Base-by-base conservation (phyloP, 2,113 vertebrate species). In the Scopus umbretta region DNA sequence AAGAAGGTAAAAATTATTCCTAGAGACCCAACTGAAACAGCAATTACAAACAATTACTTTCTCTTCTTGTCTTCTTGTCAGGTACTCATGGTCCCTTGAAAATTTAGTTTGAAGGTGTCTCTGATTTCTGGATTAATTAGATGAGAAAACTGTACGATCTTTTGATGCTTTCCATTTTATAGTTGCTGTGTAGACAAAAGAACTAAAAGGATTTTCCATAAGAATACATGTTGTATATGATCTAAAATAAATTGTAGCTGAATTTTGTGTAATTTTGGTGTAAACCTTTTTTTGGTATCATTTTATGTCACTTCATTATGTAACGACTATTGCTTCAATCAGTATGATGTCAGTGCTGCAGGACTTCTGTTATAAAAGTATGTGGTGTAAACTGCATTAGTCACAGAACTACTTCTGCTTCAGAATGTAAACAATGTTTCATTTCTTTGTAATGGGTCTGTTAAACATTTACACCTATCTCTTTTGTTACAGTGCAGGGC, bases 361-460 rank as follows among this genome's bases (percentile, higher is more conserved):
- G 22, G n/a, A 62, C 7, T 74, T 78, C 40, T 56, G n/a, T 86
- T 65, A 74, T 45, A 61, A 72, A 73, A 18, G 26, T 79, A 43
- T 14, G 8, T 59, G n/a, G 50, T 86, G 32, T 66, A 92, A 93
- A 73, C 56, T 47, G 76, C 59, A 29, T 73, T 92, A 80, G 53
- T 80, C 36, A 67, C 30, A 59, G 56, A 79, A 49, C 29, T 62
- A 80, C 55, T 75, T 92, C 55, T 70, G 49, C 30, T 75, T 67
- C 49, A 32, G 81, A 81, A 73, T 13, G 13, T 73, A 93, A 93
- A 91, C 32, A 95, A 40, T 66, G 45, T 80, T 92, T 67, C 36
- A 72, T 90, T 42, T 93, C 85, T 13, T 95, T 76, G 9, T 23
- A 88, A 91, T 73, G 23, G 10, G 32, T 42, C 55, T 40, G 15